These are phyloP conservation scores for Acridotheres tristis DNA, from an alignment of 2,797 vertebrate species.

Conservation along the genomic window DNA sequence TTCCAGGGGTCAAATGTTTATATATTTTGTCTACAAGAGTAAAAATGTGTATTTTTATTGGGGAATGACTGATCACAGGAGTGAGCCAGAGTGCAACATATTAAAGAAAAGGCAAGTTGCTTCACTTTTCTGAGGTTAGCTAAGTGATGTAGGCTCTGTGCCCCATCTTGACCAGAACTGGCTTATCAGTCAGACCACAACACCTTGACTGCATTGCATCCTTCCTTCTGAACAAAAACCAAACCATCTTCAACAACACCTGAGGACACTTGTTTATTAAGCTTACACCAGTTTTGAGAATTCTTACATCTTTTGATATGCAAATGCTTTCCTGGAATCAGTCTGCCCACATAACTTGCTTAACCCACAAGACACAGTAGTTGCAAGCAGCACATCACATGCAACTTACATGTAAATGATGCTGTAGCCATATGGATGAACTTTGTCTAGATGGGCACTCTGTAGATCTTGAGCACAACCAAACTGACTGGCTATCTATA, in stretches of 20 bases:
- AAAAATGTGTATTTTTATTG: slow-evolving; percentile 27
- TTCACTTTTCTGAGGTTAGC: background rate
- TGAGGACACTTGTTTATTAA: slow-evolving; percentile 3
- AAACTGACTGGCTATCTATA: background rate
- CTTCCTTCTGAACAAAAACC: slow-evolving; percentile 28
- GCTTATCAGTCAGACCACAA: slow-evolving; percentile 3
- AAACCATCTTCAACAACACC: background rate
- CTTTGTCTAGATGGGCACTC: background rate
- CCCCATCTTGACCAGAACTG: background rate
- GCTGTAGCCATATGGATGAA: background rate
- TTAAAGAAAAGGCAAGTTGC: background rate
- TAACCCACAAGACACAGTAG: background rate
- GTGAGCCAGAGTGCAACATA: background rate
- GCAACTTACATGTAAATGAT: background rate
- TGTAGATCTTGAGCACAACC: background rate
- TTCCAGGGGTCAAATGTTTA: slow-evolving; percentile 45
- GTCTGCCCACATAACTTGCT: background rate
- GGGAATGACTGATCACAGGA: background rate
- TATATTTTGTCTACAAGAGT: slow-evolving; percentile 11
- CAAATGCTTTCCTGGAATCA: background rate
- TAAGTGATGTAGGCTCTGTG: background rate
- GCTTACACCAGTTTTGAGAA: background rate
- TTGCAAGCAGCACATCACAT: background rate
- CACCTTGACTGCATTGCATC: background rate
- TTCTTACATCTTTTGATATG: slow-evolving; percentile 21